Conservation (phyloP, 2,797 vertebrate species). For the Peromyscus nudipes region DNA sequence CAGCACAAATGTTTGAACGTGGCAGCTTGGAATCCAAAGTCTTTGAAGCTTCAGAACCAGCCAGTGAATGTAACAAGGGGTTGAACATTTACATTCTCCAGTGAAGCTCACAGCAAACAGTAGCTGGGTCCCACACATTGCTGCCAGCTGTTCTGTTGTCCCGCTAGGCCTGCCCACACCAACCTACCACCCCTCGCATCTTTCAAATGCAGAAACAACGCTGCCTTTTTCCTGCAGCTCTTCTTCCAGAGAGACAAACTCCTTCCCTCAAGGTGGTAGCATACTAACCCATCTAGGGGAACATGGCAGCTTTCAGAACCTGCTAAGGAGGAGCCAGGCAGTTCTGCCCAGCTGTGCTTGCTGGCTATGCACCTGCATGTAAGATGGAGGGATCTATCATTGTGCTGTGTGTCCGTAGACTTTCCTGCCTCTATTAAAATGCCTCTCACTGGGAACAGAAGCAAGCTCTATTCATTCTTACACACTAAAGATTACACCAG, state of each 20-base stretch:
- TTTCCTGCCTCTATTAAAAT: neutral
- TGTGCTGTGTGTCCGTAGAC: too few species aligned
- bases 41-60: neutral
- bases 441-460: neutral
- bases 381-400: neutral
- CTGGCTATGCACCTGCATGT: neutral
- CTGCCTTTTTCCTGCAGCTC: neutral
- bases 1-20: neutral
- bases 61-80: accelerated
- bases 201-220: neutral
- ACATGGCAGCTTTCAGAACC: neutral
- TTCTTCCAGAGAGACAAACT: neutral
- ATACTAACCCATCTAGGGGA: neutral
- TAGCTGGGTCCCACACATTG: neutral
- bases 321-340: neutral
- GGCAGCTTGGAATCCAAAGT: neutral
- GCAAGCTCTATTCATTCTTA: neutral
- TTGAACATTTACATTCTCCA: neutral
- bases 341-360: neutral
- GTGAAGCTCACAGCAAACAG: accelerated
- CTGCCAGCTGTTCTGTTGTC: neutral
- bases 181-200: too few species aligned
- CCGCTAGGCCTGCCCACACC: neutral
- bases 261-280: neutral
- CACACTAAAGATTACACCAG: neutral